Evolutionary conservation across 2,888 invertebrate species (phyloP), one percentile per base, ranked within the genome.

Genomic region (Melinaea menophilus): DNA sequence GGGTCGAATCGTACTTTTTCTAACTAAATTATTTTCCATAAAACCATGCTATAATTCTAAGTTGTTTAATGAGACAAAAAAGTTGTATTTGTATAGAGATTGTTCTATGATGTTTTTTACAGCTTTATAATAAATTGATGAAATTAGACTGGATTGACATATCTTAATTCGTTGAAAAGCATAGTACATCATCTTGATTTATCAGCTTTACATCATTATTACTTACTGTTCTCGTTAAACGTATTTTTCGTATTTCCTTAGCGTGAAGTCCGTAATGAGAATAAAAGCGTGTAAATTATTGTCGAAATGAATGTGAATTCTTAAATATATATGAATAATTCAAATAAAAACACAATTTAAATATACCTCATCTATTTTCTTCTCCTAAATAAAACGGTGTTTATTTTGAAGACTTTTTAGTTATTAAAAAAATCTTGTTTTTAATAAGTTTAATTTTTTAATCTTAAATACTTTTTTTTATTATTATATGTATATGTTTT

Each of bases 1-100:
- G 77, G 77, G 75, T 77, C 78, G 74, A 74, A 82, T 79, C 22
- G 22, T 22, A 22, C 22, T 22, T 22, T 22, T 22, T 22, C 22
- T 22, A 22, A 22, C 22, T 22, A 22, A 22, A 22, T 22, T 22
- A 22, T 22, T 22, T 22, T 22, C 22, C 22, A 22, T 22, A 22
- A 22, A 22, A 22, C 22, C 22, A 22, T 22, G 22, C 22, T 22
- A 22, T 22, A 22, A 22, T 22, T 22, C 22, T 22, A 22, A 22
- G 22, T 22, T 22, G 22, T 22, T 22, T 22, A 22, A 22, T 22
- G 22, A 22, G 22, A 22, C 22, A 22, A 22, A 22, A 22, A 22
- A 22, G 41, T 41, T 41, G 51, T 31, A 31, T 11, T 51, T 9
- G 2, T 7, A 48, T 1, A 22, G 22, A 48, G 48, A 13, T 13